Conservation (phyloP, 1,140 invertebrate species). For the Bombyx mandarina region DNA sequence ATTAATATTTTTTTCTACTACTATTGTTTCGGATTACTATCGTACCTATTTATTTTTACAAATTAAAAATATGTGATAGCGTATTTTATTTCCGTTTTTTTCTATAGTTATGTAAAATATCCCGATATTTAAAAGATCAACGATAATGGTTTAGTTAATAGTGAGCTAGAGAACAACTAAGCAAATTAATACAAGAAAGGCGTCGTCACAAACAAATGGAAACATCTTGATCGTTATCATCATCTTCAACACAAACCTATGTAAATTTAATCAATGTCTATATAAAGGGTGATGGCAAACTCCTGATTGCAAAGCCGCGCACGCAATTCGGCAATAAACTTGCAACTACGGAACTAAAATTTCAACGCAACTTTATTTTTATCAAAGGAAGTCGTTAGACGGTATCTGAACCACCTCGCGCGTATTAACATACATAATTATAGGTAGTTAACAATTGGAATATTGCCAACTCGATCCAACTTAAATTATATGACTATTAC, state of each 20-base stretch:
- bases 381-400: conserved; percentile 68
- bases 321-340: conserved; percentile 66
- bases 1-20: too few species aligned
- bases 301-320: conserved; percentile 44
- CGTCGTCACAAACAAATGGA: conserved; percentile 1
- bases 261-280: conserved; percentile 67
- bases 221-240: conserved; percentile 24
- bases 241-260: conserved; percentile 41
- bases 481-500: conserved; percentile 46
- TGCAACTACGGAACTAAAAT: conserved; percentile 66
- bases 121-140: too few species aligned
- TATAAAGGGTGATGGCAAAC: conserved; percentile 56
- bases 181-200: too few species aligned
- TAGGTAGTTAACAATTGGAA: conserved; percentile 64
- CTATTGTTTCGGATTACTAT: too few species aligned
- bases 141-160: too few species aligned
- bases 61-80: too few species aligned
- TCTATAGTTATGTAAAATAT: too few species aligned
- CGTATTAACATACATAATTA: conserved; percentile 69
- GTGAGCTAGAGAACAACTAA: too few species aligned
- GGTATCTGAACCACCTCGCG: conserved; percentile 60
- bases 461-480: conserved; percentile 48
- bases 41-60: too few species aligned
- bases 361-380: conserved; percentile 69
- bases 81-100: too few species aligned